Percentiles rank a stretch among this genome's conserved stretches.
Evolutionary conservation across 2,797 vertebrate species (phyloP).

Genomic region (Prionace glauca): DNA sequence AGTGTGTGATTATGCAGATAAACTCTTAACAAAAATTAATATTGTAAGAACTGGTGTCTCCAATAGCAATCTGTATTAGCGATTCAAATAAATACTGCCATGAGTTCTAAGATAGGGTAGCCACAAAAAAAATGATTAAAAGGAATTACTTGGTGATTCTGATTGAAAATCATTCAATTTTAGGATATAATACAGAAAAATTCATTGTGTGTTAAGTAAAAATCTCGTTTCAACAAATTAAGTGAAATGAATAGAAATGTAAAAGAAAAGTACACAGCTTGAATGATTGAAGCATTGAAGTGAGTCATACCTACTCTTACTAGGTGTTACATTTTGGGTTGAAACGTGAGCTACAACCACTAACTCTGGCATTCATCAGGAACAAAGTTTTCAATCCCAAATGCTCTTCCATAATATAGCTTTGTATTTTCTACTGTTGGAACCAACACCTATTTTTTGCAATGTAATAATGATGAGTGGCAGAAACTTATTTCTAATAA

Average conservation of each 20-base stretch:
- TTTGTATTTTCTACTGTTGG: background rate
- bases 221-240: conserved; percentile 16
- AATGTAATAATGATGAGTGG: background rate
- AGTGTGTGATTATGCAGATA: background rate
- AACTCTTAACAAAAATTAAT: background rate
- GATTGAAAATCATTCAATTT: background rate
- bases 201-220: background rate
- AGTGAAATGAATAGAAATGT: background rate
- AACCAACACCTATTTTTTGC: background rate
- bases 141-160: background rate
- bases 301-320: background rate
- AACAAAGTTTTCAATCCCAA: background rate
- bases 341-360: background rate
- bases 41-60: background rate
- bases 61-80: background rate
- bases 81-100: conserved; percentile 23
- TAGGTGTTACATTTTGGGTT: background rate
- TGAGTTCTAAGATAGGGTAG: background rate
- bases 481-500: background rate
- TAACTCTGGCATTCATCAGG: background rate
- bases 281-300: background rate
- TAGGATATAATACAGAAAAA: background rate
- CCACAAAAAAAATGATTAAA: background rate
- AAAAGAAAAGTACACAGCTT: background rate
- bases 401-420: background rate